Evolutionary conservation across 2,888 invertebrate species (phyloP), one percentile per base, ranked within the genome.

Genomic region (Oeneis ivallda): DNA sequence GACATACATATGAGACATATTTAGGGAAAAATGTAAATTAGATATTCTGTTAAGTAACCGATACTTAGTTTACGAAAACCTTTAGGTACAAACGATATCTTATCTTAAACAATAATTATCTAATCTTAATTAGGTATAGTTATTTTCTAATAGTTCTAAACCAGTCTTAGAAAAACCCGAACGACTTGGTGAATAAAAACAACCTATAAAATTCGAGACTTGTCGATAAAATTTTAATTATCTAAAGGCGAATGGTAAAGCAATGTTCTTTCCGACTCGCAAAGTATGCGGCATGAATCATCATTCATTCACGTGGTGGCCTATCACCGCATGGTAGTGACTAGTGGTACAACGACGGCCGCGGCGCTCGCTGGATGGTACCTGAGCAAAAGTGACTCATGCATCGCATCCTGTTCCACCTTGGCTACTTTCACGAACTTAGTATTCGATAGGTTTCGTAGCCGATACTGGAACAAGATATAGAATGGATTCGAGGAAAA

Each of bases 371-470:
- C 77, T 82, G 79, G 84, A 85, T 79, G 80, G 78, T 87, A 87
- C 89, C 87, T 87, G 86, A 86, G 88, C 86, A 75, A 72, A 74
- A 71, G 74, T 89, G 87, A 89, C 79, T 88, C 87, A 87, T 70
- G 83, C 82, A 90, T 90, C 90, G 83, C 82, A 90, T 90, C 90
- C 90, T 89, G 89, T 86, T 89, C 82, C 80, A 80, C 79, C 83
- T 84, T 84, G 76, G 77, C 75, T 75, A 86, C 90, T 90, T 91
- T 91, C 90, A 82, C 89, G 78, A 76, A 80, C 79, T 76, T 68
- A 62, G 66, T 71, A 71, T 71, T 68, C 70, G 47, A 68, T 62
- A 41, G 63, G 49, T 58, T 62, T 34, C 58, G 15, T 65, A 64
- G 65, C 64, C 52, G 61, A 65, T 68, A 64, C 66, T 57, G 58